Evolutionary conservation across 1,140 invertebrate genomes (phyloP), one percentile per base, ranked within the genome.

Genomic region (Metaphire vulgaris): DNA sequence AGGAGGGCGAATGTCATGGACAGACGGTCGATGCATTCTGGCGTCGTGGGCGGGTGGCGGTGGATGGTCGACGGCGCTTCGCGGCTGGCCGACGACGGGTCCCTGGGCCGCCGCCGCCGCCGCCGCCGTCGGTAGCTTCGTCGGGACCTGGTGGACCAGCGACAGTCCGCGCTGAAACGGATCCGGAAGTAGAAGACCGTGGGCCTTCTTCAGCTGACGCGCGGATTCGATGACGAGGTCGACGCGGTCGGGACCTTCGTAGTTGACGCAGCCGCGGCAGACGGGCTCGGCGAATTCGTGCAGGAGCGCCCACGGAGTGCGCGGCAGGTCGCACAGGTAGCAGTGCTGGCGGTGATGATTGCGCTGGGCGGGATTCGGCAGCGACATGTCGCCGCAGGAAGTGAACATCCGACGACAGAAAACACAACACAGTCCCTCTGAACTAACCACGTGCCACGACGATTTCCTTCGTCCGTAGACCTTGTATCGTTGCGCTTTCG

Each of bases 271-370:
- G n/a, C 97, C 97, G 33, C 97, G 91, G 83, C 97, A 99, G 67
- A 99, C 97, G 15, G 95, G 91, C 86, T 99, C 97, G 15, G 92
- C 92, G 85, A 99, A 99, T 87, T 99, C 97, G 88, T 96, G 92
- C 80, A 99, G 89, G 94, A 99, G 98, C 16, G 97, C 96, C 97
- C 97, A 99, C 74, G 96, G 97, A 93, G 97, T 98, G 77, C 97
- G 91, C 77, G 96, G 96, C 86, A 99, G 88, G 87, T 99, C 97
- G 90, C 97, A 99, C 83, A 99, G 87, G 87, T 98, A 99, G 88
- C 97, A 99, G 86, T 98, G 95, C 87, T 97, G 96, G 81, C 96
- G 89, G 86, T 97, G 96, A 76, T 90, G 89, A 2, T 88, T 84
- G 84, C 80, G 79, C 41, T 56, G 41, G 41, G 74, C 67, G 64